These are phyloP conservation scores for Drosophila bocqueti DNA, from an alignment of 1,140 invertebrate genomes.

Conservation along the genomic window DNA sequence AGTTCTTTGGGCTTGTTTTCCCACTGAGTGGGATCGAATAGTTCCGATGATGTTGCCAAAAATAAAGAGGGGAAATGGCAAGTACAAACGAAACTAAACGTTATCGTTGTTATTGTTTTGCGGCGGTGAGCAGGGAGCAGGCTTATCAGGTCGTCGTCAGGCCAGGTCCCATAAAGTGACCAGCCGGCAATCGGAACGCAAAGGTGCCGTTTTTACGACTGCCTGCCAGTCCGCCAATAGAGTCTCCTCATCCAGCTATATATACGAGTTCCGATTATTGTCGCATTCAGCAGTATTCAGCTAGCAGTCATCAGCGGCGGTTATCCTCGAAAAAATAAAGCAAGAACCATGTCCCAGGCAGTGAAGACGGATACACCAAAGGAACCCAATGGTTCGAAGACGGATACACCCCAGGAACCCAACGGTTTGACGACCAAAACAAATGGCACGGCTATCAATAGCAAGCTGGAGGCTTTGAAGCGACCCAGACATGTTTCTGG, in stretches of 20 bases:
- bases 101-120: slow-evolving; percentile 63
- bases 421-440: slow-evolving; percentile 17
- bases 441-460: slow-evolving; percentile 13
- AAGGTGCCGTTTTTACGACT: slow-evolving; percentile 72
- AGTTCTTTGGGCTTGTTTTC: slow-evolving; percentile 17
- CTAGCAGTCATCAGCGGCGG: slow-evolving; percentile 23
- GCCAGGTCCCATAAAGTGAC: slow-evolving; percentile 65
- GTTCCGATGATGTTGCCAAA: slow-evolving; percentile 41
- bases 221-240: slow-evolving; percentile 27
- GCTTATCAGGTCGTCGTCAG: slow-evolving; percentile 66
- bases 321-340: slow-evolving; percentile 13
- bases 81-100: slow-evolving; percentile 21
- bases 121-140: slow-evolving; percentile 18
- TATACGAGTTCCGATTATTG: slow-evolving; percentile 47
- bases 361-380: slow-evolving; percentile 35
- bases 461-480: slow-evolving; percentile 18
- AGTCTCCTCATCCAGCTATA: slow-evolving; percentile 55
- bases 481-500: slow-evolving; percentile 46
- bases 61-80: slow-evolving; percentile 31
- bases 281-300: slow-evolving; percentile 47
- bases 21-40: slow-evolving; percentile 1
- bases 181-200: slow-evolving; percentile 53
- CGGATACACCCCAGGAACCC: slow-evolving; percentile 31
- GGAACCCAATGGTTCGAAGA: slow-evolving; percentile 35
- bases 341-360: slow-evolving; percentile 46